These are phyloP conservation scores for Setophaga petechia DNA, from an alignment of 2,113 vertebrate species.

Conservation along the genomic window DNA sequence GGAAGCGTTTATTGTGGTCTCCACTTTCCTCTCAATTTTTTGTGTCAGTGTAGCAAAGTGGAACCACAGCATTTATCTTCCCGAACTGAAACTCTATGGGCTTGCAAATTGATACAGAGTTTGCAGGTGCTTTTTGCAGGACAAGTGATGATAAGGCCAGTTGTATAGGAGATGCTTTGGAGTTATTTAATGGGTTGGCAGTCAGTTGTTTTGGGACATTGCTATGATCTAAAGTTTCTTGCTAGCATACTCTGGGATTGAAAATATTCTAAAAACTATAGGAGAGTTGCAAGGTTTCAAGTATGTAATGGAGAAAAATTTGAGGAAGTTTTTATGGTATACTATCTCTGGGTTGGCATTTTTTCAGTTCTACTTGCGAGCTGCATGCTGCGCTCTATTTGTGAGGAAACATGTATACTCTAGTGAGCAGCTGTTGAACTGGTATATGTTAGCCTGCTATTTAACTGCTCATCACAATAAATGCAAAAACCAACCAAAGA, in stretches of 20 bases:
- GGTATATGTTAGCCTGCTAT: neutral
- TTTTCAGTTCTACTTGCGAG: neutral
- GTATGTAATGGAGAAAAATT: neutral
- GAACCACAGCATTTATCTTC: neutral
- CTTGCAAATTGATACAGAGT: neutral
- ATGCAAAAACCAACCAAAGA: neutral
- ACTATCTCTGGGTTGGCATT: neutral
- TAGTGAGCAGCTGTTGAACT: neutral
- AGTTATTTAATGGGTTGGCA: neutral
- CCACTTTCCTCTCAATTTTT: neutral
- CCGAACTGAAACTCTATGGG: neutral
- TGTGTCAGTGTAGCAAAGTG: neutral
- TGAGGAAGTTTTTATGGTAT: neutral
- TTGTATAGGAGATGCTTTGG: accelerated
- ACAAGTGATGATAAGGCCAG: accelerated
- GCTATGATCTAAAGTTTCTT: neutral
- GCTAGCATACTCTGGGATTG: neutral
- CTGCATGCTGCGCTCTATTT: neutral
- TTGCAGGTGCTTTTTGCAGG: neutral
- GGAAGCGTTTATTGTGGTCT: neutral
- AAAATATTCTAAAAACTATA: neutral
- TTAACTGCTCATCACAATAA: neutral
- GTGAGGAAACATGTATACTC: neutral
- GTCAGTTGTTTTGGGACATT: neutral
- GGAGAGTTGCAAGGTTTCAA: neutral